A percentile compares a stretch with the other conserved stretches of the same genome.
These are phyloP conservation scores for Bombus pyrosoma DNA, from an alignment of 1,140 invertebrate species.

Conservation along the genomic window DNA sequence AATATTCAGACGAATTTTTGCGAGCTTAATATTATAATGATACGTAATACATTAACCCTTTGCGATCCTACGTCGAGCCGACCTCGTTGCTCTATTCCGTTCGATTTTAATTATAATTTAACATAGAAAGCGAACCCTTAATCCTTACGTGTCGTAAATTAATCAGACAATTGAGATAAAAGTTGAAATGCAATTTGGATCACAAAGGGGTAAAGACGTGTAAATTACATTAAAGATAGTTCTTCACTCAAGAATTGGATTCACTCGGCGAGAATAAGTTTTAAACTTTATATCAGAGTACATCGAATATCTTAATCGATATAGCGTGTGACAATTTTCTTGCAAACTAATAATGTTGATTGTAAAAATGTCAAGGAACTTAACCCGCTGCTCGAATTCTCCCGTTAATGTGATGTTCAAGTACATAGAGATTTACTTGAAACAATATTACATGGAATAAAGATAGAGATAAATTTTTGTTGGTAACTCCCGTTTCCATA, in stretches of 20 bases:
- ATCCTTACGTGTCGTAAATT: neutral
- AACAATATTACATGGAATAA: neutral
- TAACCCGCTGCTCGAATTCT: neutral
- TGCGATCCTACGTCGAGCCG: neutral
- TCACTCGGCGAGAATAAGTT: neutral
- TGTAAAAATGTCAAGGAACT: neutral
- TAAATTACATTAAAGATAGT: neutral
- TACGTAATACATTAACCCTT: neutral
- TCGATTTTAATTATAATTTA: neutral
- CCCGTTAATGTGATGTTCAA: neutral
- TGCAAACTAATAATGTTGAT: neutral
- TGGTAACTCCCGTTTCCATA: neutral
- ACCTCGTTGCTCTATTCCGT: neutral
- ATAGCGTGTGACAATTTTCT: neutral
- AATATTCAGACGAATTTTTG: neutral
- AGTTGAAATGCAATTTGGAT: neutral
- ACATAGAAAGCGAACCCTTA: neutral
- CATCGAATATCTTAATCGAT: neutral
- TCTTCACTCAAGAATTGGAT: neutral
- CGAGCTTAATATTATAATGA: neutral
- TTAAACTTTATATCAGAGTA: neutral
- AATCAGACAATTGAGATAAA: neutral
- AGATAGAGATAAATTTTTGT: neutral
- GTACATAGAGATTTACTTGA: neutral
- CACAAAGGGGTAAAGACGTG: neutral